Evolutionary conservation across 2,888 invertebrate genomes (phyloP).

Genomic region (Diarsia brunnea): DNA sequence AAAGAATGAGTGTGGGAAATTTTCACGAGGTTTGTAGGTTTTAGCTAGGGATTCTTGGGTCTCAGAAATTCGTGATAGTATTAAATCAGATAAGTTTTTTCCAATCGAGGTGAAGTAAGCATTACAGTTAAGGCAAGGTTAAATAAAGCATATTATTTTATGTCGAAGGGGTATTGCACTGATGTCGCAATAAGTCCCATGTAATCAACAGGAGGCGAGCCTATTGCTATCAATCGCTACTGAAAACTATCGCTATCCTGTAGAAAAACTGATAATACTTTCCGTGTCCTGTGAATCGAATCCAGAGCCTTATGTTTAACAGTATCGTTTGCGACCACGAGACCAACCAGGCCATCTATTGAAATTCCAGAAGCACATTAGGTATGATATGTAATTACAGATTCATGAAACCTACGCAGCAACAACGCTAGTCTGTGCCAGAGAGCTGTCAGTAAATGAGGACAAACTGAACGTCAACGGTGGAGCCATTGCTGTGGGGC

Average conservation of each 20-base stretch:
- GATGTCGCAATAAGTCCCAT: not conserved
- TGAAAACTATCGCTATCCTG: not conserved
- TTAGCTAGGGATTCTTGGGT: too few species aligned
- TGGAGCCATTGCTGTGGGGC: slow-evolving; percentile 98
- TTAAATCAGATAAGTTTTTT: too few species aligned
- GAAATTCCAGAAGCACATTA: not conserved
- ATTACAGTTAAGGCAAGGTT: too few species aligned
- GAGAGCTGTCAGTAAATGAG: slow-evolving; percentile 95
- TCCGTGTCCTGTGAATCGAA: not conserved
- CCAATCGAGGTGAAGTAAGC: too few species aligned
- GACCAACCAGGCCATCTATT: not conserved
- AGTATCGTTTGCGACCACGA: not conserved
- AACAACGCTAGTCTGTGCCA: slow-evolving; percentile 87
- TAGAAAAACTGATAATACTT: not conserved
- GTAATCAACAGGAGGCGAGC: not conserved
- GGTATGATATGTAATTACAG: slow-evolving; percentile 75
- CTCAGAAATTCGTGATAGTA: too few species aligned
- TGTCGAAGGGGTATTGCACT: too few species aligned
- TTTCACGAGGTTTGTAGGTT: too few species aligned
- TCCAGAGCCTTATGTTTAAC: not conserved
- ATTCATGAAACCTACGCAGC: slow-evolving; percentile 92
- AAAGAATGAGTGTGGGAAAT: too few species aligned
- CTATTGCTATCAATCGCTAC: not conserved
- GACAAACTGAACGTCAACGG: slow-evolving; percentile 97
- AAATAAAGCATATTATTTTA: not conserved